Conservation (phyloP, 2,113 vertebrate genomes). For the Corydoras sp. region DNA sequence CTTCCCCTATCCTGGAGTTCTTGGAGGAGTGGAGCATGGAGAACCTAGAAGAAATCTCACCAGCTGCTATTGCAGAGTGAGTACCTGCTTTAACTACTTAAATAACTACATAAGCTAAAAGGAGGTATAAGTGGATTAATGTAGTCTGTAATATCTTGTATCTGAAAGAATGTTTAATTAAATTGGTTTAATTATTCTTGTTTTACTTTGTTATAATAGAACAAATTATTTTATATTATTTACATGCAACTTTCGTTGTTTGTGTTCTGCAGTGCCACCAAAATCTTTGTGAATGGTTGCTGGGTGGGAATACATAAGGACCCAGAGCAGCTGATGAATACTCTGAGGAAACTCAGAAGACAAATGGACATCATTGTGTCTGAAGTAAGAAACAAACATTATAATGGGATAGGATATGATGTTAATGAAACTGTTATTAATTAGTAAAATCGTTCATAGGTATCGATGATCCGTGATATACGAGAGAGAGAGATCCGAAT, state of each 20-base stretch:
- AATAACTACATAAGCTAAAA: no score
- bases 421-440: no score
- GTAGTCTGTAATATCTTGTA: no score
- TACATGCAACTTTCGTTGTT: no score
- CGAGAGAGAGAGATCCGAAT: constrained; percentile 94
- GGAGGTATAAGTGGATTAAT: no score
- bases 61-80: constrained; percentile 95
- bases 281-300: constrained; percentile 98
- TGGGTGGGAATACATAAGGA: constrained; percentile 99
- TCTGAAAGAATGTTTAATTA: no score
- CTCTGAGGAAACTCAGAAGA: constrained; percentile 85
- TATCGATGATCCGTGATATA: constrained; percentile 97
- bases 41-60: constrained; percentile 98
- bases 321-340: constrained; percentile 97
- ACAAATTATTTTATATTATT: no score
- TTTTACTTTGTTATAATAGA: no score
- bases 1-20: constrained; percentile 96
- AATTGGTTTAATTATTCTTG: not conserved
- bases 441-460: constrained; percentile 57
- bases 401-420: no score
- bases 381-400: constrained; percentile 66
- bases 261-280: constrained; percentile 76
- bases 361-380: constrained; percentile 99
- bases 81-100: constrained; percentile 45
- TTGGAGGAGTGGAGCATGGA: constrained; percentile 99